Conservation (phyloP, 2,888 invertebrate species). For the Troides oblongomaculatus region DNA sequence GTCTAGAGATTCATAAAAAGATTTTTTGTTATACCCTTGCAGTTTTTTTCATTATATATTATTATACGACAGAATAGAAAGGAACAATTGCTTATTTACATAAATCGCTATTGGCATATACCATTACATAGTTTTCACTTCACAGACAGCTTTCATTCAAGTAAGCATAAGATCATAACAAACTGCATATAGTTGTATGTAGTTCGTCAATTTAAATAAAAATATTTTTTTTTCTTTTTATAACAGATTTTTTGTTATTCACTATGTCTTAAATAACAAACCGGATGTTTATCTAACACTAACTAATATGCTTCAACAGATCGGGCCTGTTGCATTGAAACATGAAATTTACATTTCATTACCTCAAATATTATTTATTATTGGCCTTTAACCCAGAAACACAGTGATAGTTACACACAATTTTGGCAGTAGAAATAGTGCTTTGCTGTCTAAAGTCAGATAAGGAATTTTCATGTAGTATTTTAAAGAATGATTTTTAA, state of each 20-base stretch:
- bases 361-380: no score
- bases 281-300: background rate
- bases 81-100: constrained; percentile 31
- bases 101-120: constrained; percentile 5
- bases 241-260: background rate
- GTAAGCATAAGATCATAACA: constrained; percentile 13
- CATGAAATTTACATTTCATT: no score
- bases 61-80: background rate
- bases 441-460: no score
- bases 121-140: constrained; percentile 28
- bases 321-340: no score
- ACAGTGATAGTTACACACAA: no score
- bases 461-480: no score
- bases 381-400: no score
- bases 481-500: no score
- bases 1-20: background rate
- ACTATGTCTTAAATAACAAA: background rate
- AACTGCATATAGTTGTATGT: background rate
- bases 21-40: background rate
- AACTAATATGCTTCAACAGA: background rate
- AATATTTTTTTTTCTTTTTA: background rate
- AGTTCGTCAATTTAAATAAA: background rate
- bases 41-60: background rate
- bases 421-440: no score
- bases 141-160: constrained; percentile 31